Conservation (phyloP, 1,140 invertebrate genomes). For the Diabrotica virgifera region DNA sequence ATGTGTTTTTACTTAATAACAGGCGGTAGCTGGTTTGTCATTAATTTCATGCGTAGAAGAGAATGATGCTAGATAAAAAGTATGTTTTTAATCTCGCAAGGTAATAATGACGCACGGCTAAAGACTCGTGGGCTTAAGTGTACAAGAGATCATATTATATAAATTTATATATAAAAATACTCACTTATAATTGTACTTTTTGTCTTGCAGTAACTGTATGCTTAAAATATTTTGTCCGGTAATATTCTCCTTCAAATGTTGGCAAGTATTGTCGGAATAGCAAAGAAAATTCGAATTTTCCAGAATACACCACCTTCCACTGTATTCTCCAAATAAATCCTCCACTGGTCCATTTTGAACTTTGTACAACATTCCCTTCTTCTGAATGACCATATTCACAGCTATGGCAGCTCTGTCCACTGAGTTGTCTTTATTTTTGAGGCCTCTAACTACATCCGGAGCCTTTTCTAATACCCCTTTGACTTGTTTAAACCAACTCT, state of each 20-base stretch:
- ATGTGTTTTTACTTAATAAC: too few species aligned
- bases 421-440: constrained; percentile 25
- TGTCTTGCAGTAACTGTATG: constrained; percentile 60
- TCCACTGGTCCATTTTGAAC: constrained; percentile 45
- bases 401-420: constrained; percentile 38
- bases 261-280: constrained; percentile 43
- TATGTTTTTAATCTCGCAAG: too few species aligned
- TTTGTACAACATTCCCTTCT: constrained; percentile 47
- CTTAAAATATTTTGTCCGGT: constrained; percentile 57
- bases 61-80: too few species aligned
- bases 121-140: too few species aligned
- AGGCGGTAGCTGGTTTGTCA: too few species aligned
- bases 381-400: constrained; percentile 34
- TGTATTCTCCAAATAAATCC: constrained; percentile 48
- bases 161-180: constrained; percentile 4
- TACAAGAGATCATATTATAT: too few species aligned
- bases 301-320: constrained; percentile 45
- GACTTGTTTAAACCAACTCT: constrained; percentile 40
- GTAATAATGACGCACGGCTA: too few species aligned
- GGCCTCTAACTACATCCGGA: constrained; percentile 38
- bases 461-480: constrained; percentile 40
- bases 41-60: too few species aligned
- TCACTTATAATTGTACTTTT: constrained; percentile 55
- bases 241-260: constrained; percentile 56
- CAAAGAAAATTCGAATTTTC: constrained; percentile 42